Evolutionary conservation across 2,888 invertebrate species (phyloP).

Genomic region (Agriopis leucophaearia): DNA sequence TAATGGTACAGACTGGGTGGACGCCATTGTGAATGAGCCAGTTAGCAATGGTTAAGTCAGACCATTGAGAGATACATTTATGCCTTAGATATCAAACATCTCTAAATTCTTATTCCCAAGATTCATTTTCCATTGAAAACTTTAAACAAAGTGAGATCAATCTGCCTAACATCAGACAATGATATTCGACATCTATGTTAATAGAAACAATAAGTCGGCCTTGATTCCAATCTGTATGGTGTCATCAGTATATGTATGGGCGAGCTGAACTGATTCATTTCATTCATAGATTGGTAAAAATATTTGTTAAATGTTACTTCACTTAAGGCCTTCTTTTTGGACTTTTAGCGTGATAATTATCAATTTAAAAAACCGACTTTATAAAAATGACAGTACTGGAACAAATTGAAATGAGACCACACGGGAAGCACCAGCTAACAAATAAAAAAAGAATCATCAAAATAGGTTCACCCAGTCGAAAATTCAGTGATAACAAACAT

Average conservation of each 20-base stretch:
- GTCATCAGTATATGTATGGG: slow-evolving; percentile 51
- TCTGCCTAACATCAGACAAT: slow-evolving; percentile 33
- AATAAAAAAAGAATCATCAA: too few relatives aligned
- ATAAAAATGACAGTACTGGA: too few relatives aligned
- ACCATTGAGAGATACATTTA: not conserved
- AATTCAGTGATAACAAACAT: too few relatives aligned
- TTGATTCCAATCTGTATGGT: slow-evolving; percentile 61
- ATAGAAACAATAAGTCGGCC: slow-evolving; percentile 64
- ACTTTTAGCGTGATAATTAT: too few relatives aligned
- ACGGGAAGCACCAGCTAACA: too few relatives aligned
- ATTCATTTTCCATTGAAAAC: slow-evolving; percentile 32
- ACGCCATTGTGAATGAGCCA: too few relatives aligned
- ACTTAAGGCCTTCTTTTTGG: too few relatives aligned
- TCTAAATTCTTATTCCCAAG: slow-evolving; percentile 18
- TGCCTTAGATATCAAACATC: not conserved
- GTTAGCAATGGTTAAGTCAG: not conserved
- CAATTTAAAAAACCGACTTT: too few relatives aligned
- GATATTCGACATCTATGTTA: slow-evolving; percentile 39
- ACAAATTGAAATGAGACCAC: too few relatives aligned
- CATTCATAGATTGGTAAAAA: slow-evolving; percentile 37
- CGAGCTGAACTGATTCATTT: slow-evolving; percentile 47
- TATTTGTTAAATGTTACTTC: not conserved
- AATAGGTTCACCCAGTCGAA: too few relatives aligned
- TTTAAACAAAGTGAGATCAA: slow-evolving; percentile 42
- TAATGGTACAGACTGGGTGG: too few relatives aligned